Base-by-base conservation (phyloP, 2,113 vertebrate species). In the Nycticebus coucang region DNA sequence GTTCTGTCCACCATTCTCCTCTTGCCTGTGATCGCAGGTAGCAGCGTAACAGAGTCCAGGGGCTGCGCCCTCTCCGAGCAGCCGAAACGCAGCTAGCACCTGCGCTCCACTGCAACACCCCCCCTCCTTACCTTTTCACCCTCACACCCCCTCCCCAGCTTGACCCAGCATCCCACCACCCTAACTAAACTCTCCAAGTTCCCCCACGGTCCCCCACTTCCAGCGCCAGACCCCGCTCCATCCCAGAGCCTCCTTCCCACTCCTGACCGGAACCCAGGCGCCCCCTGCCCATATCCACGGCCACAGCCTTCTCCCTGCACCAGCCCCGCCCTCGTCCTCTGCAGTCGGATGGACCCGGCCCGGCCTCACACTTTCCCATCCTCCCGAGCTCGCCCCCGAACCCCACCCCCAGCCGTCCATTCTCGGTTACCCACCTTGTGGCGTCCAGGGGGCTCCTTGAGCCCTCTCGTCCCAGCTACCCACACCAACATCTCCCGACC, bases 171-270 rank as follows among this genome's bases (percentile, higher is more conserved):
- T 69, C 17, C 50, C 45, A 57, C 41, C 75, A 35, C 69, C 26
- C 28, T 75, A 50, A 95, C 24, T 71, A 45, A 94, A 91, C 87
- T 90, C 79, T 71, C n/a, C 45, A 81, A 92, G 83, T 88, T 91
- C 69, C 41, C 59, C 19, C 24, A n/a, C 9, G 30, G 37, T 62
- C 68, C 72, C 81, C 69, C 74, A 53, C 21, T 30, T 71, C 28
- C 83, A 33, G 60, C 81, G 0, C 75, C 66, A 75, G 93, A 37
- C 37, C 35, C 26, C 41, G 72, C 64, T 85, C 85, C 33, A 18
- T 10, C 45, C 28, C 90, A 75, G 50, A 1, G 19, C 53, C 35
- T 24, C 7, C 60, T 37, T 33, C 22, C 15, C n/a, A 26, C 33
- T 21, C 33, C 77, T 10, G 19, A 4, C 53, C 86, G 68, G 55